These are phyloP conservation scores for Beaufortia kweichowensis DNA, from an alignment of 2,113 vertebrate species.

Conservation along the genomic window DNA sequence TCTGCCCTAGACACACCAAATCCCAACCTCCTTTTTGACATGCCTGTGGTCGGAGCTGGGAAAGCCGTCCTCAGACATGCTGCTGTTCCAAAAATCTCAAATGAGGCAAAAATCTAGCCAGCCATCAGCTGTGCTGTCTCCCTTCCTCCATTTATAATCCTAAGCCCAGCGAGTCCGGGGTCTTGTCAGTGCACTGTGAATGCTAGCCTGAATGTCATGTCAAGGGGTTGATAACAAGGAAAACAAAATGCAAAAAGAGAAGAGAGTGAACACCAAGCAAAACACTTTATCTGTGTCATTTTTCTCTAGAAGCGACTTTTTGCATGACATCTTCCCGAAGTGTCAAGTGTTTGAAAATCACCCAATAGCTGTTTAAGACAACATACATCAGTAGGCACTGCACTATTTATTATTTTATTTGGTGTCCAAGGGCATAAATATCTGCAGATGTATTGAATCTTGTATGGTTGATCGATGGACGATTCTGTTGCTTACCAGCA, in stretches of 20 bases:
- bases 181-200: conserved; percentile 54
- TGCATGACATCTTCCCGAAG: no score
- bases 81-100: conserved; percentile 59
- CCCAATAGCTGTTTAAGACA: no score
- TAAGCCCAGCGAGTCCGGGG: conserved; percentile 61
- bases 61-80: conserved; percentile 70
- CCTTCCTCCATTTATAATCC: conserved; percentile 56
- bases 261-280: not conserved
- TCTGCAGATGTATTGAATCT: no score
- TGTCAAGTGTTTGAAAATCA: no score
- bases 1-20: conserved; percentile 66
- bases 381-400: no score
- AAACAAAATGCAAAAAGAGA: conserved; percentile 52
- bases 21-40: conserved; percentile 72
- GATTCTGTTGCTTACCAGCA: no score
- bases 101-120: conserved; percentile 62
- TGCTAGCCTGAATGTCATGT: conserved; percentile 55
- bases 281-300: no score
- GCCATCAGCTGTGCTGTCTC: conserved; percentile 57
- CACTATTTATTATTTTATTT: no score
- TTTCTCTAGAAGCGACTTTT: no score
- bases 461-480: not conserved
- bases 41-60: conserved; percentile 74
- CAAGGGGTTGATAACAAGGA: conserved; percentile 62
- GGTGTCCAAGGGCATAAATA: no score